Evolutionary conservation across 2,113 vertebrate species (phyloP).

Genomic region (Amia ocellicauda): DNA sequence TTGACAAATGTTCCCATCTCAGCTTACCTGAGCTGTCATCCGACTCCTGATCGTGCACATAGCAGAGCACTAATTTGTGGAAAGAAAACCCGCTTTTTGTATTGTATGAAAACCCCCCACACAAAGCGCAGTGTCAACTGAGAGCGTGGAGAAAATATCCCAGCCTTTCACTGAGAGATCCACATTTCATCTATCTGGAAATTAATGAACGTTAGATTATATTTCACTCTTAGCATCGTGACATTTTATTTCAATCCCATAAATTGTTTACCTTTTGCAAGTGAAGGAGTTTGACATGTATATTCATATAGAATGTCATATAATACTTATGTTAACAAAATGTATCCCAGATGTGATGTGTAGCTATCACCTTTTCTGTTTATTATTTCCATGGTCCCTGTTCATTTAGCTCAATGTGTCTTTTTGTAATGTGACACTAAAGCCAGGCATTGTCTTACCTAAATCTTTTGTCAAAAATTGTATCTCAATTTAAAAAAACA

Average conservation of each 20-base stretch:
- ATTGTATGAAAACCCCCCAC: constrained; percentile 26
- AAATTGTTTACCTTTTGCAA: too few species aligned
- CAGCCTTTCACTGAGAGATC: constrained; percentile 24
- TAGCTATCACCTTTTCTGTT: not conserved
- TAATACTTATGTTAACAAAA: too few species aligned
- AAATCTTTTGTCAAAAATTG: too few species aligned
- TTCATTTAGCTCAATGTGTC: too few species aligned
- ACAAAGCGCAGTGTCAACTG: constrained; percentile 42
- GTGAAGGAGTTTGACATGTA: too few species aligned
- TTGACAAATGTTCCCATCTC: constrained; percentile 1
- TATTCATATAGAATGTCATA: too few species aligned
- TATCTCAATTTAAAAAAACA: too few species aligned
- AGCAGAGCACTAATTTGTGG: constrained; percentile 39
- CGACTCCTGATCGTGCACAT: constrained; percentile 29
- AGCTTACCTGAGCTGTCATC: constrained; percentile 24
- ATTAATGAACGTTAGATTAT: constrained; percentile 26
- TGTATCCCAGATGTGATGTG: not conserved
- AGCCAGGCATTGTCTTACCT: too few species aligned
- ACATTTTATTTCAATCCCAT: too few species aligned
- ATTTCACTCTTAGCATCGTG: constrained; percentile 23
- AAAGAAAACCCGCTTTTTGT: constrained; percentile 41
- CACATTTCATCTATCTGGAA: constrained; percentile 32
- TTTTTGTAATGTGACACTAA: too few species aligned
- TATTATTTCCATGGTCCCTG: not conserved
- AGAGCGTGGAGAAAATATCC: constrained; percentile 30